Evolutionary conservation across 2,888 invertebrate species (phyloP).

Genomic region (Blomia tropicalis): DNA sequence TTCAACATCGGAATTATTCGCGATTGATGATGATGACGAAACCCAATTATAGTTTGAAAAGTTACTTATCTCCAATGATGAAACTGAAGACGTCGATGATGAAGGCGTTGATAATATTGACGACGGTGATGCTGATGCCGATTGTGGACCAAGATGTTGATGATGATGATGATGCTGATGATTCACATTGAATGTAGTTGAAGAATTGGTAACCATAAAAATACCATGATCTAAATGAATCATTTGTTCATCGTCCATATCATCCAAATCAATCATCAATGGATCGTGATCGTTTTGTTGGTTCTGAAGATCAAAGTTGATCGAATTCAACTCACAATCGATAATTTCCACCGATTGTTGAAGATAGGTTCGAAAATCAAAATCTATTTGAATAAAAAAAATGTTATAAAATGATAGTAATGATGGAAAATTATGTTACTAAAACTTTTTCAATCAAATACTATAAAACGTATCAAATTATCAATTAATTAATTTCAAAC

Average conservation of each 20-base stretch:
- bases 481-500: no score
- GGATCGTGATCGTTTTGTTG: not conserved
- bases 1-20: not conserved
- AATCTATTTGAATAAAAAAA: not conserved
- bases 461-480: not conserved
- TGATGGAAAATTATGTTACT: not conserved
- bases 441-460: not conserved
- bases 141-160: not conserved
- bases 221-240: not conserved
- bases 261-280: constrained; percentile 7
- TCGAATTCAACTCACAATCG: not conserved
- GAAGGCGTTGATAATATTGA: not conserved
- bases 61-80: not conserved
- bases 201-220: not conserved
- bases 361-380: not conserved
- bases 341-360: not conserved
- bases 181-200: not conserved
- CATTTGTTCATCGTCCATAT: not conserved
- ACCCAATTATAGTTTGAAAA: not conserved
- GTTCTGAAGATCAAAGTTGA: constrained; percentile 10
- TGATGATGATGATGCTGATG: not conserved
- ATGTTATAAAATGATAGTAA: not conserved
- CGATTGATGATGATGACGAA: not conserved
- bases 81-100: not conserved
- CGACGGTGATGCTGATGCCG: not conserved